Percentiles rank a stretch among this genome's conserved stretches.
Conservation (phyloP, 2,797 vertebrate species). For the Thripadectes ignobilis region DNA sequence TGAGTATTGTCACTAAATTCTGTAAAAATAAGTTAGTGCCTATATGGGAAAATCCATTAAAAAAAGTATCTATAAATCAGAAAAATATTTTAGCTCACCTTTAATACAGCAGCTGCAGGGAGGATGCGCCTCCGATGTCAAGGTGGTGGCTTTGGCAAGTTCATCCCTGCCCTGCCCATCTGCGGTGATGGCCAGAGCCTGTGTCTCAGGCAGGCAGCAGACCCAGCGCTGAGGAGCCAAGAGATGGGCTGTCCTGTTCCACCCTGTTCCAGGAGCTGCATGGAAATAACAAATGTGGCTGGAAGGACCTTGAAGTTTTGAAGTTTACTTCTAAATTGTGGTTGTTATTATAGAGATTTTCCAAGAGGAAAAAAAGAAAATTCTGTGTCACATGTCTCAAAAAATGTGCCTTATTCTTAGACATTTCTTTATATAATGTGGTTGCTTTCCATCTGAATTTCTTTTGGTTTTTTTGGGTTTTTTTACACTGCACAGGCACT, state of each 20-base stretch:
- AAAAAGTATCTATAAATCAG: neutral
- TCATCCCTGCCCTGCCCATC: neutral
- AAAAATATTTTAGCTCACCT: neutral
- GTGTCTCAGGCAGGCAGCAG: rapidly evolving
- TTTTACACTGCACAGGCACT: neutral
- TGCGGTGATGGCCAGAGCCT: rapidly evolving
- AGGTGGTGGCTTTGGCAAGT: neutral
- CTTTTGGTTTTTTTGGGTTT: neutral
- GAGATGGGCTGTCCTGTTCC: neutral
- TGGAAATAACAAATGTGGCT: neutral
- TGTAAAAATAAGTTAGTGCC: neutral
- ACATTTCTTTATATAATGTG: neutral
- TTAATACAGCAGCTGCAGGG: neutral
- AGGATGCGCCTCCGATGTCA: neutral
- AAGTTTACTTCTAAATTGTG: neutral
- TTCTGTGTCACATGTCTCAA: rapidly evolving
- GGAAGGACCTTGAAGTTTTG: neutral
- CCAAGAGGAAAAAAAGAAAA: neutral
- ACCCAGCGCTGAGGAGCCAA: rapidly evolving
- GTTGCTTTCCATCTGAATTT: neutral
- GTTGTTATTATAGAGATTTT: neutral
- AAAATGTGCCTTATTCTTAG: neutral
- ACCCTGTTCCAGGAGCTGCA: neutral
- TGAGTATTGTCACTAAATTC: neutral
- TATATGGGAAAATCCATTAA: neutral